Percentiles rank a stretch among this genome's conserved stretches.
These are phyloP conservation scores for Sebastiscus tertius DNA, from an alignment of 2,797 vertebrate genomes.

Conservation along the genomic window DNA sequence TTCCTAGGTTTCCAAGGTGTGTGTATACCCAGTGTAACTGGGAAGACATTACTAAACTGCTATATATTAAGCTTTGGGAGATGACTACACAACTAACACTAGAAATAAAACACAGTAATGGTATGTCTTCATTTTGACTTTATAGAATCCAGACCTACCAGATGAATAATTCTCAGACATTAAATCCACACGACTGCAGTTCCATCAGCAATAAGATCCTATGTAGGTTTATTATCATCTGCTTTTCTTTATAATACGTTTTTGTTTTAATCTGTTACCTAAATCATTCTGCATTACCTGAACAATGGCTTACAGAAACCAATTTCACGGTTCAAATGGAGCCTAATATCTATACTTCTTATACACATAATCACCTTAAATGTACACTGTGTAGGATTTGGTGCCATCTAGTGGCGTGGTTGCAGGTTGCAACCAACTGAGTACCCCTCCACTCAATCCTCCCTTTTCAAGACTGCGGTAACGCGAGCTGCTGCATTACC, in stretches of 20 bases:
- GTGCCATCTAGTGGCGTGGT: too few relatives aligned
- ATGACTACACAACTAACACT: not conserved
- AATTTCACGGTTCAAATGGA: not conserved
- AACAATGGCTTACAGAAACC: not conserved
- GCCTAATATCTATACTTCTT: not conserved
- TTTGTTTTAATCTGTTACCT: not conserved
- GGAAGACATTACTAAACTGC: slow-evolving; percentile 2
- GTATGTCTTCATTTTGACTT: not conserved
- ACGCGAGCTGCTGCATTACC: too few relatives aligned
- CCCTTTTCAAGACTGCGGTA: too few relatives aligned
- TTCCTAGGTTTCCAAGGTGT: slow-evolving; percentile 2
- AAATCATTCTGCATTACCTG: not conserved
- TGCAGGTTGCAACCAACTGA: too few relatives aligned
- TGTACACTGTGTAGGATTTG: too few relatives aligned
- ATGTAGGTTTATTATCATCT: not conserved
- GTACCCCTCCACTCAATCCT: too few relatives aligned
- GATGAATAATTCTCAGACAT: not conserved
- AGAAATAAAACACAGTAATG: not conserved
- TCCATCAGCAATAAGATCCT: not conserved
- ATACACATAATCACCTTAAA: not conserved
- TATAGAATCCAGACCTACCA: not conserved
- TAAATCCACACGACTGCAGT: not conserved
- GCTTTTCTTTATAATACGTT: not conserved
- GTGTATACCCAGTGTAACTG: not conserved
- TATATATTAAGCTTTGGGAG: not conserved